Percentiles rank a stretch among this genome's conserved stretches.
phyloP scores from a whole-genome alignment of 2,113 vertebrate species.

The Potamarius usumacintae region DNA sequence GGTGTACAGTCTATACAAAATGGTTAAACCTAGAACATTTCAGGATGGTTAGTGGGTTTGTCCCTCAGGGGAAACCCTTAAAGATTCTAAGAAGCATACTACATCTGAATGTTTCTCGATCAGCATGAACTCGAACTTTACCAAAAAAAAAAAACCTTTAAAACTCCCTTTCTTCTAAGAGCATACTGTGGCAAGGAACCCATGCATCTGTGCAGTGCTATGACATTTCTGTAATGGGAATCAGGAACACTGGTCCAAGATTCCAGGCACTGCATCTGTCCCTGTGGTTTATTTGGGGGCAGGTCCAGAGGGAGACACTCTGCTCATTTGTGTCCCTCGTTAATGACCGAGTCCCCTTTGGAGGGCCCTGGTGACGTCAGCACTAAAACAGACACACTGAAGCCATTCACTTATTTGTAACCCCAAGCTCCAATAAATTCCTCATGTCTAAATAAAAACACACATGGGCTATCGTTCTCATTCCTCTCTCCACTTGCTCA shows the following conservation, averaged over 20 bases:
- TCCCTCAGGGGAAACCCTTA: neutral
- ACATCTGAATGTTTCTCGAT: neutral
- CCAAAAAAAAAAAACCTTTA: neutral
- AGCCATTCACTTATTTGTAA: conserved; percentile 68
- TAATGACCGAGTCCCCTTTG: conserved; percentile 54
- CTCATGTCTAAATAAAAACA: conserved; percentile 67
- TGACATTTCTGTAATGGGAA: neutral
- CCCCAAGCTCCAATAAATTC: conserved; percentile 71
- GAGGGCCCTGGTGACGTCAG: conserved; percentile 48
- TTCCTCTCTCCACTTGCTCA: neutral
- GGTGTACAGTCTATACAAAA: neutral
- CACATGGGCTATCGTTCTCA: conserved; percentile 46
- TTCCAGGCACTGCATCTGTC: conserved; percentile 24
- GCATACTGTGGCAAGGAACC: neutral
- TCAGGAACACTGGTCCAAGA: neutral
- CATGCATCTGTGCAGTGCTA: neutral
- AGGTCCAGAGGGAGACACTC: conserved; percentile 13
- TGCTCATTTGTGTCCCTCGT: conserved; percentile 22
- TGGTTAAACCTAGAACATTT: neutral
- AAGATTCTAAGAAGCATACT: neutral
- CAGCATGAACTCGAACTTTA: neutral
- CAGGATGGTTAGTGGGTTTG: neutral
- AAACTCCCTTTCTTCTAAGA: too few species aligned
- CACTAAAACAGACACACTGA: conserved; percentile 59
- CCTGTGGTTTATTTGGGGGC: neutral